Evolutionary conservation across 2,888 invertebrate species (phyloP).

Genomic region (Sylvicola cinctus): DNA sequence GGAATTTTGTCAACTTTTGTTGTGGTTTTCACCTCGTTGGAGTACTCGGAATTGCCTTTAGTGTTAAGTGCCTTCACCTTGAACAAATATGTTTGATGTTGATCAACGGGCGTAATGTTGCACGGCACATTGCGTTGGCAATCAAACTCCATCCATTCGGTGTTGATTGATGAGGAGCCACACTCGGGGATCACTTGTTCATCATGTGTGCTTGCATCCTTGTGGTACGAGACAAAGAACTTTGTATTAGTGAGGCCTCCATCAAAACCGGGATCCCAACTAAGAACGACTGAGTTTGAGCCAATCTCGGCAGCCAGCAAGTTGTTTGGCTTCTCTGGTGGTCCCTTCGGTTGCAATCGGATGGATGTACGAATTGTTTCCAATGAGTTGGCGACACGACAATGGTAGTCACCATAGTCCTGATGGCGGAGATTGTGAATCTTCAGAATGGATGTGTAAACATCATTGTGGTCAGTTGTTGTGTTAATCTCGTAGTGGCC

Average conservation of each 20-base stretch:
- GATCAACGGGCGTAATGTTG: conserved; percentile 66
- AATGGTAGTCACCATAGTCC: conserved; percentile 83
- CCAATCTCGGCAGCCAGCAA: conserved; percentile 53
- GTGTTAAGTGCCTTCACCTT: conserved; percentile 79
- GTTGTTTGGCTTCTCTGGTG: conserved; percentile 64
- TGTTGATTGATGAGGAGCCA: conserved; percentile 33
- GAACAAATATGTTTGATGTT: conserved; percentile 70
- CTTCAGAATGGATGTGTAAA: conserved; percentile 58
- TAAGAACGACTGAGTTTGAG: conserved; percentile 55
- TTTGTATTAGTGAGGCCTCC: conserved; percentile 74
- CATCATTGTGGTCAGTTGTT: conserved; percentile 62
- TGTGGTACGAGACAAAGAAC: conserved; percentile 65
- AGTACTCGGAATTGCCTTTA: conserved; percentile 70
- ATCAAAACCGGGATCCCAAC: conserved; percentile 81
- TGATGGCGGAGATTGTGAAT: conserved; percentile 54
- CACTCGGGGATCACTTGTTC: conserved; percentile 40
- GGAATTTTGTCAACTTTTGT: conserved; percentile 74
- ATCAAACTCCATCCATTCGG: conserved; percentile 65
- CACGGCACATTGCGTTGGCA: conserved; percentile 74
- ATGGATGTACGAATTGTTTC: conserved; percentile 60
- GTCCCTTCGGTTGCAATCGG: conserved; percentile 64
- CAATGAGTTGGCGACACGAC: conserved; percentile 64
- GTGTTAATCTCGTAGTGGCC: conserved; percentile 73
- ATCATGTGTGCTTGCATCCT: conserved; percentile 37
- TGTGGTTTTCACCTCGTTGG: conserved; percentile 59